Evolutionary conservation across 2,113 vertebrate genomes (phyloP).

Genomic region (Odocoileus virginianus): DNA sequence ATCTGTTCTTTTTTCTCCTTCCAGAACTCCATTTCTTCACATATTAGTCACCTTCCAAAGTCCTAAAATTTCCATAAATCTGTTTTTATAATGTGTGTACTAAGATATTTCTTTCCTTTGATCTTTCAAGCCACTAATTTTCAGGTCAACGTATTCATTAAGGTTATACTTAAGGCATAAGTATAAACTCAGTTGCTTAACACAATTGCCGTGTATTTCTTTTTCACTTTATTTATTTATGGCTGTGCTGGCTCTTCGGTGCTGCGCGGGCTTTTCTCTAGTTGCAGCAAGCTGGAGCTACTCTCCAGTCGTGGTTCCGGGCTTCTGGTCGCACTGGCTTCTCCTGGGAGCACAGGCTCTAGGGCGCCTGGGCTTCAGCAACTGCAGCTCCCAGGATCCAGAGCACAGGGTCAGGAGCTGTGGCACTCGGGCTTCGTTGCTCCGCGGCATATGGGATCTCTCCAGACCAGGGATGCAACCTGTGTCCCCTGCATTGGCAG

Average conservation of each 20-base stretch:
- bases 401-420: neutral
- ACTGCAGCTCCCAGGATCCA: neutral
- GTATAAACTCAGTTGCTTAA: neutral
- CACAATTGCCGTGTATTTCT: neutral
- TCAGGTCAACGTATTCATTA: neutral
- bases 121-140: neutral
- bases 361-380: neutral
- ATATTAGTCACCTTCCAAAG: neutral
- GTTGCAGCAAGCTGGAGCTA: neutral
- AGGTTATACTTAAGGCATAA: neutral
- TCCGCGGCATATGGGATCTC: neutral
- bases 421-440: neutral
- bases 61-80: neutral
- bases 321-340: neutral
- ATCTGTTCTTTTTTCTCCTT: neutral
- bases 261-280: neutral
- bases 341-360: neutral
- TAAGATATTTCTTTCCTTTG: neutral
- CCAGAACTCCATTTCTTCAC: neutral
- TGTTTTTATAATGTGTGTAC: neutral
- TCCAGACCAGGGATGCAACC: neutral
- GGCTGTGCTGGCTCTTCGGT: neutral
- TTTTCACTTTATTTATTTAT: neutral
- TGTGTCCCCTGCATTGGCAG: neutral
- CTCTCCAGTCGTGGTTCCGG: fast-evolving